Base-by-base conservation (phyloP, 2,888 invertebrate genomes). In the Polylopha cassiicola region DNA sequence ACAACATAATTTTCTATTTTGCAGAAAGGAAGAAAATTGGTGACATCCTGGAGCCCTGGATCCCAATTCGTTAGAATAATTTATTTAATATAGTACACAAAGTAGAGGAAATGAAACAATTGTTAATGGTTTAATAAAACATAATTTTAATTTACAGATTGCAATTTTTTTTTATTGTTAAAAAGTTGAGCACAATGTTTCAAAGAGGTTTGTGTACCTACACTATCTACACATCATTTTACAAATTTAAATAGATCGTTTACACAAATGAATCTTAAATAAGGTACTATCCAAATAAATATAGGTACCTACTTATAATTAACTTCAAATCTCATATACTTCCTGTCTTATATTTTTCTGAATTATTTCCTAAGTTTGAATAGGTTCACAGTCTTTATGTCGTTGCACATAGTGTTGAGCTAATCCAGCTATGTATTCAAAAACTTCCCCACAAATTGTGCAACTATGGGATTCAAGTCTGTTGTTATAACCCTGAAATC, bases 41-140 rank as follows among this genome's bases (percentile, higher is more conserved):
- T 5, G 90, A 92, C 6, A 71, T 91, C 20, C 60, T 92, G 18
- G 87, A 89, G 48, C 74, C 76, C 4, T 92, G 92, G 92, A 67
- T 84, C 28, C 92, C 92, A 47, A 78, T 91, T 53, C 91, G 92
- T 71, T 92, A 87, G 77, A 55, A 11, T 10, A 31, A 20, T 36
- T 36, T 31, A 34, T 7, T 31, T 20, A 43, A 37, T 38, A 31
- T 36, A 32, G 11, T 23, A 29, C 27, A 29, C 15, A n/a, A 33
- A 39, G 31, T 49, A 48, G 44, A 36, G 42, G 9, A 47, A 45
- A 43, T 36, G 20, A 45, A 42, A 44, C 36, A 30, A 28, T 31
- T 47, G 30, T 37, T 42, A 39, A 42, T 39, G 32, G 11, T 38
- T 36, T 45, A 39, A 34, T 39, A 39, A 41, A 44, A 33, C 20